Conservation (phyloP, 2,113 vertebrate species). For the Coryphaenoides rupestris region DNA sequence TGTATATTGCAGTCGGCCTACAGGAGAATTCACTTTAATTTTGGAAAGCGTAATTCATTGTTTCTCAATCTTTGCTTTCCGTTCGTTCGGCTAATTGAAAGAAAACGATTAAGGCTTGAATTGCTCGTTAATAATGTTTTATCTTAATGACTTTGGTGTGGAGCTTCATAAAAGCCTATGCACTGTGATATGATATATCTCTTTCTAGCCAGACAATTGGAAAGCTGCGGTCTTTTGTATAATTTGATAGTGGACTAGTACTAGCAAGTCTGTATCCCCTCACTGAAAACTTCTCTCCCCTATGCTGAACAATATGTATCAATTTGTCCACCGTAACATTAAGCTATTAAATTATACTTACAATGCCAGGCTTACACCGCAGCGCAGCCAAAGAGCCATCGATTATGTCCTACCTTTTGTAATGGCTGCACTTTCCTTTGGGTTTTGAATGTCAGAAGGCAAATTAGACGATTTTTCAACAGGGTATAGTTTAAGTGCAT, state of each 20-base stretch:
- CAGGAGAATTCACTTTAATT: too few relatives aligned
- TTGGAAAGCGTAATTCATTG: too few relatives aligned
- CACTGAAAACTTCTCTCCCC: neutral
- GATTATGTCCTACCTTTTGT: neutral
- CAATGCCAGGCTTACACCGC: neutral
- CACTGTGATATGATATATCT: too few relatives aligned
- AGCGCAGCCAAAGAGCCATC: neutral
- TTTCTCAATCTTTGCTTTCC: too few relatives aligned
- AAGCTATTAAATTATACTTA: slow-evolving; percentile 3
- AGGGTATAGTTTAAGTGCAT: slow-evolving; percentile 7
- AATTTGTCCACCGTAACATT: neutral
- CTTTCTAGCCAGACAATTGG: too few relatives aligned
- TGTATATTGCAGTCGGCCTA: too few relatives aligned
- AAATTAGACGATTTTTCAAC: slow-evolving; percentile 10
- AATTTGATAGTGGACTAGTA: neutral
- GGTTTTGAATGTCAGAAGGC: slow-evolving; percentile 10
- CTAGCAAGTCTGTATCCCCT: neutral
- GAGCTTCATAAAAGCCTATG: too few relatives aligned
- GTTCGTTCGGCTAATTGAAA: too few relatives aligned
- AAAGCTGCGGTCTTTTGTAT: too few relatives aligned
- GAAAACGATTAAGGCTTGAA: too few relatives aligned
- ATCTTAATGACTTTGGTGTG: neutral
- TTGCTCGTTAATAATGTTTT: neutral
- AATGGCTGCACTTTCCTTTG: neutral
- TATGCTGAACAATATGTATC: neutral